Conservation (phyloP, 1,140 invertebrate genomes). For the Akabosia matsudoensis region DNA sequence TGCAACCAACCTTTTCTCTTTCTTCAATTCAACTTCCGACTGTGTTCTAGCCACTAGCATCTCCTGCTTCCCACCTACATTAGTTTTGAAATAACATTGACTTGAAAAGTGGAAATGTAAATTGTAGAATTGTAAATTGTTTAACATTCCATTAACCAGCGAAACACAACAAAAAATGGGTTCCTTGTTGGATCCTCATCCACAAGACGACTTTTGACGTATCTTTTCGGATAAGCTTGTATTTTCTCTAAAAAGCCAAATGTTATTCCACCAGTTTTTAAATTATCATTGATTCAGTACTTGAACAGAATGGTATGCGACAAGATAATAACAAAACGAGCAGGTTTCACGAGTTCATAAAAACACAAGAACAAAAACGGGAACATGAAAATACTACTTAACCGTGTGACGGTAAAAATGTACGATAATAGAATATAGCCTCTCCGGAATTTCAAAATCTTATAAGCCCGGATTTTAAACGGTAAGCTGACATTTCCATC, state of each 20-base stretch:
- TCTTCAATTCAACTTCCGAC: not conserved
- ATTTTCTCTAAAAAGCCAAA: not conserved
- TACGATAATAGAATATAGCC: no score
- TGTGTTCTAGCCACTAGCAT: no score
- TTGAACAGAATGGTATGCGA: no score
- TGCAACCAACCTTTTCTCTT: not conserved
- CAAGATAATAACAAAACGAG: no score
- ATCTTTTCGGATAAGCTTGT: not conserved
- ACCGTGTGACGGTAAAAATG: no score
- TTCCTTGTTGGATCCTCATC: not conserved
- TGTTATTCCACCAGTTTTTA: slow-evolving; percentile 23
- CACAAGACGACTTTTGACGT: not conserved
- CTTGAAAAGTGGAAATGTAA: not conserved
- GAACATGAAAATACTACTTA: no score
- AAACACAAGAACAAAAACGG: not conserved
- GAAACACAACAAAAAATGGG: not conserved
- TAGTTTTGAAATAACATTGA: not conserved
- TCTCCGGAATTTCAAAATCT: no score
- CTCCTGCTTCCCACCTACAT: not conserved
- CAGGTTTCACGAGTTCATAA: not conserved
- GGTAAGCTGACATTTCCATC: no score
- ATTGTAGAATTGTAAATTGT: not conserved
- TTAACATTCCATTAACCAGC: not conserved
- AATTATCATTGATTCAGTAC: slow-evolving; percentile 6
- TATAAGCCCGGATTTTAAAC: no score